Evolutionary conservation across 2,797 vertebrate genomes (phyloP), one percentile per base, ranked within the genome.

Genomic region (Myoxocephalus aenaeus): DNA sequence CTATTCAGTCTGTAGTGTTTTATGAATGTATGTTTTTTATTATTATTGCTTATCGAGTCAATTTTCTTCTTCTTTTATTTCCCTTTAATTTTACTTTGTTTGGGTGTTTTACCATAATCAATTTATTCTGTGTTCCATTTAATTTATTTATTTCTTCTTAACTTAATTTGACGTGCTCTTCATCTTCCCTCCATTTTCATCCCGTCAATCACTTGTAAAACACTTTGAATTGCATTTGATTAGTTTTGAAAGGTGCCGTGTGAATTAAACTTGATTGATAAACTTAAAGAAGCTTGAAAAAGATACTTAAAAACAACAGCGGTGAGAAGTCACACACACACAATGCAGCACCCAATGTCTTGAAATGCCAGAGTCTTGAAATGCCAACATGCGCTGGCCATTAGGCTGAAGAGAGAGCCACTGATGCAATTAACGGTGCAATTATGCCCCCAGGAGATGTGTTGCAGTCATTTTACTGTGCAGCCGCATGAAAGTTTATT

Each of bases 321-420:
- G n/a, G 48, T 25, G 36, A 54, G 10, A 22, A 50, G 9, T 51
- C 20, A 66, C 57, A 34, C 40, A 42, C 38, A 40, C 12, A 40
- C 73, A 67, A 8, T n/a, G 14, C 25, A 66, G 22, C 65, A 34
- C 4, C 38, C 36, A 32, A 25, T 4, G 29, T 34, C 46, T 44
- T 15, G 56, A 83, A 79, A 82, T 70, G 69, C 58, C 57, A 64
- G 11, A 32, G 73, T 71, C 32, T 57, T 48, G 46, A 80, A 85
- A 80, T 82, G 71, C 25, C 80, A 87, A 18, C 12, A 58, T 53
- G 36, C 56, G 42, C 34, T 42, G 13, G 0, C 42, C 65, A 69
- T 66, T 36, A 15, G 79, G 73, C 51, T 70, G 59, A 63, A 81
- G 65, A 73, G 46, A 32, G 36, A 74, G 36, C 67, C 61, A 10